A percentile compares a stretch with the other conserved stretches of the same genome.
These are phyloP conservation scores for Macaria liturata DNA, from an alignment of 2,888 invertebrate species.

Conservation along the genomic window DNA sequence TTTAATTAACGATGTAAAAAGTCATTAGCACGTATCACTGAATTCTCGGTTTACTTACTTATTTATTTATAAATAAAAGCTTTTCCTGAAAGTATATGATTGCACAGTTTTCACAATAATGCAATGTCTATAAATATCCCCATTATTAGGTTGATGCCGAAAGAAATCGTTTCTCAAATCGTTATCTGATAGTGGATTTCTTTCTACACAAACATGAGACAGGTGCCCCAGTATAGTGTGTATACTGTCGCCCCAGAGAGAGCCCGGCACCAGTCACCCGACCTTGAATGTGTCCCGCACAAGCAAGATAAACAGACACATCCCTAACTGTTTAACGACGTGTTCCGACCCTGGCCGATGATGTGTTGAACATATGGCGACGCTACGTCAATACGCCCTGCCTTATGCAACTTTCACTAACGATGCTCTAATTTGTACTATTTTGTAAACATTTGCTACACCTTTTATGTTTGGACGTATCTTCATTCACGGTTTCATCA, in stretches of 20 bases:
- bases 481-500: conserved; percentile 35
- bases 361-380: conserved; percentile 31
- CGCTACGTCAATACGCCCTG: conserved; percentile 17
- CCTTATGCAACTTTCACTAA: conserved; percentile 12
- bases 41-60: too few species aligned
- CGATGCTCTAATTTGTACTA: conserved; percentile 9
- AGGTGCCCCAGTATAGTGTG: too few species aligned
- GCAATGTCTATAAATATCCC: too few species aligned
- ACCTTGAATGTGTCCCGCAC: conserved; percentile 48
- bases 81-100: too few species aligned
- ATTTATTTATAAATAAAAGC: too few species aligned
- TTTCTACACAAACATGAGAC: too few species aligned
- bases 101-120: too few species aligned
- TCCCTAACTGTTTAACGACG: conserved; percentile 46
- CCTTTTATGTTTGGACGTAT: conserved; percentile 6
- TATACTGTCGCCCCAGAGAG: conserved; percentile 8
- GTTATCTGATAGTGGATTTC: too few species aligned
- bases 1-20: too few species aligned
- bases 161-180: too few species aligned
- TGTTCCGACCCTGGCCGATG: conserved; percentile 24
- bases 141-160: too few species aligned
- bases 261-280: conserved; percentile 30
- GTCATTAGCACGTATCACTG: too few species aligned
- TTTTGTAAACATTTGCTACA: conserved; percentile 22
- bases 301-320: conserved; percentile 41